Conservation (phyloP, 2,797 vertebrate species). For the Hirundo rustica region DNA sequence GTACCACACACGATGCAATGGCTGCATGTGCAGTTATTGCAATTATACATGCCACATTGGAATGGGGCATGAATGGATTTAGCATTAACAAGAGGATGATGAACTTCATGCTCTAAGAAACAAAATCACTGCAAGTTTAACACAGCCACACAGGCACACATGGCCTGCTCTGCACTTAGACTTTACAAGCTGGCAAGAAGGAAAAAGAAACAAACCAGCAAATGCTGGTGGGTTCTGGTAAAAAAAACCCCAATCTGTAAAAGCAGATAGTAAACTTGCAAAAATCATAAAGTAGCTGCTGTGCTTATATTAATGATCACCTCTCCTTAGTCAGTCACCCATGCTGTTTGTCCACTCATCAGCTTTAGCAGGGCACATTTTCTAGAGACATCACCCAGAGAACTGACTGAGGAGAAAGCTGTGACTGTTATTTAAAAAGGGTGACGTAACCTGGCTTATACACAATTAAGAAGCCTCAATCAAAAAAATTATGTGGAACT, state of each 20-base stretch:
- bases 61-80: fast-evolving
- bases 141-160: not conserved
- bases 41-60: not conserved
- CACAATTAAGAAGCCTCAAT: not conserved
- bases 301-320: not conserved
- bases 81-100: not conserved
- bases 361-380: not conserved
- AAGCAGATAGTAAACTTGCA: not conserved
- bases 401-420: not conserved
- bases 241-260: not conserved
- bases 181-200: not conserved
- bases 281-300: not conserved
- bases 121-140: not conserved
- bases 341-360: not conserved
- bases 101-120: not conserved
- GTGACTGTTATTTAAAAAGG: not conserved
- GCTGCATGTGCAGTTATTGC: not conserved
- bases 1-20: not conserved
- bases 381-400: not conserved
- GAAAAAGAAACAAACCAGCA: not conserved
- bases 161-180: not conserved
- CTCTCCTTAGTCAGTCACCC: not conserved
- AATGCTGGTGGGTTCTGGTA: fast-evolving
- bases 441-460: not conserved
- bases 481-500: not conserved